These are phyloP conservation scores for Danionella cerebrum DNA, from an alignment of 2,113 vertebrate genomes.

Conservation along the genomic window DNA sequence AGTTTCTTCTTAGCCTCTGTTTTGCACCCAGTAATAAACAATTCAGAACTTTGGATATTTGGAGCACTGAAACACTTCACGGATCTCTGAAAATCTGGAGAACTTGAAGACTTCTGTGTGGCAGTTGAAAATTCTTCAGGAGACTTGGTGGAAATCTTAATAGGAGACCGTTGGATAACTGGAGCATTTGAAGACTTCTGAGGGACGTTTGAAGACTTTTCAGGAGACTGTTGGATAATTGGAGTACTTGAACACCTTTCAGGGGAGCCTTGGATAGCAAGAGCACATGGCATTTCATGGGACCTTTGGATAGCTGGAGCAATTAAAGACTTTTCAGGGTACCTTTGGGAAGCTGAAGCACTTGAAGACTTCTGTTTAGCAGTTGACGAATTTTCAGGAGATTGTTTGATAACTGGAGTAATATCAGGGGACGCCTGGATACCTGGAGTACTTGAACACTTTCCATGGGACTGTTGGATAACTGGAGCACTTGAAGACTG, in stretches of 20 bases:
- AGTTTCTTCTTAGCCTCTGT: not conserved
- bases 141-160: not conserved
- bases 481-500: too few relatives aligned
- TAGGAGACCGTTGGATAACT: too few relatives aligned
- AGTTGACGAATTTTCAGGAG: too few relatives aligned
- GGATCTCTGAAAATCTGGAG: too few relatives aligned
- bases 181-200: not conserved
- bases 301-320: too few relatives aligned
- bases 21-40: not conserved
- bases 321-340: not conserved
- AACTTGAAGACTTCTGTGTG: not conserved
- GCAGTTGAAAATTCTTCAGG: not conserved
- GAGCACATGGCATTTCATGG: too few relatives aligned
- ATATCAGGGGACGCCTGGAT: too few relatives aligned
- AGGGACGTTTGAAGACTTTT: constrained; percentile 1
- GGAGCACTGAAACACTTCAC: not conserved
- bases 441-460: too few relatives aligned
- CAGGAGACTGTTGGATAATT: not conserved
- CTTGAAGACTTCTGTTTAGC: not conserved
- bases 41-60: not conserved
- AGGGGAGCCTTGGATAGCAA: too few relatives aligned
- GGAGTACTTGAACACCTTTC: not conserved
- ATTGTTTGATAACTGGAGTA: too few relatives aligned
- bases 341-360: not conserved
- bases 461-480: too few relatives aligned